Evolutionary conservation across 37 sponge, comb jelly and placozoan genomes (phyloP), one percentile per base, ranked within the genome.

Genomic region (Spongilla lacustris): DNA sequence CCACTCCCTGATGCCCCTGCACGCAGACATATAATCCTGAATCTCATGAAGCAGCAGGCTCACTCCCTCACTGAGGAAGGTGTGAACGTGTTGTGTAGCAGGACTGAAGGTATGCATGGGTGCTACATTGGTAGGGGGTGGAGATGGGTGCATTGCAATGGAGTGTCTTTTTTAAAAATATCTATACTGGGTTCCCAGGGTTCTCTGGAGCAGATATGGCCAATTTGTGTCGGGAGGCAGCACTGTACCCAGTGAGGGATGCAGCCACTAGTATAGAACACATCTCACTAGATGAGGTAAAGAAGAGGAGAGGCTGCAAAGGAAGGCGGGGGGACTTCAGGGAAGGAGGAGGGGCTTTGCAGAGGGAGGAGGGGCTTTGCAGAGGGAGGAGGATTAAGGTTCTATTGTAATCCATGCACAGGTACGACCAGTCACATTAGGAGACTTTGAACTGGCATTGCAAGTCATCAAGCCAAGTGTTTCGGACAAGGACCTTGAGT

Each of bases 161-260:
- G n/a, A 12, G n/a, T 31, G 10, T 11, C 26, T 76, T 76, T 76
- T 2, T 3, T 70, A 70, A 2, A 23, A 67, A 67, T 67, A 23
- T 67, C 22, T 67, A 12, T 75, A 14, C 68, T 37, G 23, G 73
- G 66, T 75, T 2, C 23, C 35, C 71, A 95, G 99, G 99, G 4
- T 99, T 95, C 86, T 99, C 99, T 41, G 99, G 99, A 11, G 94
- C 99, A 22, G 99, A 99, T 72, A 93, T 99, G 92, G 87, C 96
- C 26, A 90, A 89, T 76, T 74, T 99, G 81, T 99, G 99, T 85
- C 82, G 96, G 28, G 99, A 99, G 32, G 99, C 99, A 30, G 94
- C 99, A 4, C 85, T 95, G 50, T 95, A 96, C 17, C 99, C 99
- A 48, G 89, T 97, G 17, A 86, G 93, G 69, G 95, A 91, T 35